Percentiles rank a stretch among this genome's conserved stretches.
These are phyloP conservation scores for Protophormia terraenovae DNA, from an alignment of 2,888 invertebrate genomes.

Conservation along the genomic window DNA sequence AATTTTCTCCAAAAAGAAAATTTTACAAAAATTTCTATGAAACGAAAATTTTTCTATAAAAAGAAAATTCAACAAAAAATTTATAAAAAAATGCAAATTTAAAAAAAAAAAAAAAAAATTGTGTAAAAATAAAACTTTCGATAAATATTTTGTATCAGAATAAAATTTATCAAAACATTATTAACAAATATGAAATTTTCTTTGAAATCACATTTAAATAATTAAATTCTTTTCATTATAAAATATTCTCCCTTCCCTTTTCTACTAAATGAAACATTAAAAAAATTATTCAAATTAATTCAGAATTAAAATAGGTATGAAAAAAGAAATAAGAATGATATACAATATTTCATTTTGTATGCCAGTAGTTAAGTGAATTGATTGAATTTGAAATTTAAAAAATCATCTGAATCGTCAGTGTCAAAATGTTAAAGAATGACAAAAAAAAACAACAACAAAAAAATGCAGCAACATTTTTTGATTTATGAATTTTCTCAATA, in stretches of 20 bases:
- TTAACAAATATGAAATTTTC: too few relatives aligned
- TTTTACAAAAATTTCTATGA: too few relatives aligned
- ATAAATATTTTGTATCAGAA: too few relatives aligned
- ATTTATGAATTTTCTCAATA: slow-evolving; percentile 79
- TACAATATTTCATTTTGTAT: slow-evolving; percentile 29
- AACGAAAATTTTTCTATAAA: too few relatives aligned
- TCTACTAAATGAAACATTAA: not conserved
- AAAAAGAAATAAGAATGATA: slow-evolving; percentile 4
- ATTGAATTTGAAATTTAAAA: slow-evolving; percentile 45
- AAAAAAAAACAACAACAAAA: slow-evolving; percentile 4
- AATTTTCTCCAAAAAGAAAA: too few relatives aligned
- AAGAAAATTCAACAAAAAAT: too few relatives aligned
- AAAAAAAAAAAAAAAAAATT: too few relatives aligned
- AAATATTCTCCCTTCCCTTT: too few relatives aligned
- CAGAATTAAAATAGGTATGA: not conserved
- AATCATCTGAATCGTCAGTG: slow-evolving; percentile 44
- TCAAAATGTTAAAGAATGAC: slow-evolving; percentile 34
- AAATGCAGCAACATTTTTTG: slow-evolving; percentile 64
- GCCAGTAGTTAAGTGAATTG: slow-evolving; percentile 25
- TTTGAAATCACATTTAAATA: too few relatives aligned
- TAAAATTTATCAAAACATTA: too few relatives aligned
- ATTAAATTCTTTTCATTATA: not conserved
- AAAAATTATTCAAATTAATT: not conserved
- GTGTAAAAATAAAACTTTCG: too few relatives aligned
- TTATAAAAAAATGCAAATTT: too few relatives aligned